Conservation (phyloP, 2,113 vertebrate species). For the Cettia cetti region DNA sequence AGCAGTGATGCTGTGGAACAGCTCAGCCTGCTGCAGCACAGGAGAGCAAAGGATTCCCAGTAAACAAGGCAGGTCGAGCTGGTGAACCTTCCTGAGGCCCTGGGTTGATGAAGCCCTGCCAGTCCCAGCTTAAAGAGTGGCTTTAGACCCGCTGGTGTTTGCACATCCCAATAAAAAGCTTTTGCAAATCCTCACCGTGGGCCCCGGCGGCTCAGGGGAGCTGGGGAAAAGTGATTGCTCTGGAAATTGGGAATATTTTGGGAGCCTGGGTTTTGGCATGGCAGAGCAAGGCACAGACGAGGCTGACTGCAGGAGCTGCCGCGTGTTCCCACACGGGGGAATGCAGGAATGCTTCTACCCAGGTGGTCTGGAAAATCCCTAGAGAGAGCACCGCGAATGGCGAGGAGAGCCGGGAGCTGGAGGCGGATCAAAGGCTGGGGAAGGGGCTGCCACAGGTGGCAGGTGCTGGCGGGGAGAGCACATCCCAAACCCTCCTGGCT, state of each 20-base stretch:
- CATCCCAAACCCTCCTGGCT: not conserved
- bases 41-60: not conserved
- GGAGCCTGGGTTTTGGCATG: not conserved
- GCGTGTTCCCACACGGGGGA: not conserved
- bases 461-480: not conserved
- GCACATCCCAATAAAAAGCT: not conserved
- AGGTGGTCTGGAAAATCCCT: conserved; percentile 56
- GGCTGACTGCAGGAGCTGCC: not conserved
- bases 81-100: not conserved
- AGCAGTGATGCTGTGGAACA: fast-evolving
- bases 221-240: not conserved
- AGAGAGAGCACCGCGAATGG: fast-evolving
- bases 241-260: not conserved
- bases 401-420: not conserved
- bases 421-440: not conserved
- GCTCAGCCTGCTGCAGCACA: not conserved
- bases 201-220: not conserved
- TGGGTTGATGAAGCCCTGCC: not conserved
- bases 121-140: not conserved
- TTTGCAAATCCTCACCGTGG: not conserved
- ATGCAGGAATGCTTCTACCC: not conserved
- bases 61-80: not conserved
- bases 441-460: conserved; percentile 31
- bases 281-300: not conserved
- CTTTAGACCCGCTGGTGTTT: conserved; percentile 4